Conservation (phyloP, 2,888 invertebrate species). For the Orchesella flavescens region DNA sequence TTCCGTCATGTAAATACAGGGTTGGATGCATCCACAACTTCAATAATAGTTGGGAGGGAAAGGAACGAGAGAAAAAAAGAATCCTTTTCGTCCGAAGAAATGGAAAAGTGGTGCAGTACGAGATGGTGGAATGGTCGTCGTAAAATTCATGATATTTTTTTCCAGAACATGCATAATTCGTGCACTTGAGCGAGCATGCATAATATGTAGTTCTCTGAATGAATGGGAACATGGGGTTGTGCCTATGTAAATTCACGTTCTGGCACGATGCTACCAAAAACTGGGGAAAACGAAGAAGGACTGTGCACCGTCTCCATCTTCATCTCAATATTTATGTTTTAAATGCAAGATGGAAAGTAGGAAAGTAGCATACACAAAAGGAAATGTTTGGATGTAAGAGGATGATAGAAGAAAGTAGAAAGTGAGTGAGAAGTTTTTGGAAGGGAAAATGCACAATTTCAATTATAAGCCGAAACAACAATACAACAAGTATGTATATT, state of each 20-base stretch:
- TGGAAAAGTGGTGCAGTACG: conserved; percentile 48
- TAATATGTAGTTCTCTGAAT: conserved; percentile 24
- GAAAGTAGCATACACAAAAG: background rate
- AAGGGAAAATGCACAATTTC: conserved; percentile 11
- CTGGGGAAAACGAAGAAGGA: background rate
- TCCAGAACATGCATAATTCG: conserved; percentile 29
- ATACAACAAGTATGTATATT: background rate
- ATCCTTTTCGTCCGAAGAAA: conserved; percentile 31
- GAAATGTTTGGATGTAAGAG: background rate
- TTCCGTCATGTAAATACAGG: too few relatives aligned
- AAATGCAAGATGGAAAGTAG: background rate
- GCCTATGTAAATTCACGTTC: background rate
- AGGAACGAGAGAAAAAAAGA: background rate
- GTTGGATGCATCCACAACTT: too few relatives aligned
- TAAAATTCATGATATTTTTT: conserved; percentile 49
- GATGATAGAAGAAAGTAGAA: background rate
- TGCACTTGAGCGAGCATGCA: conserved; percentile 27
- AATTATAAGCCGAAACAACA: background rate
- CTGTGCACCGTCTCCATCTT: background rate
- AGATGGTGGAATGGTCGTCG: conserved; percentile 37
- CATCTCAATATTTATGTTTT: background rate
- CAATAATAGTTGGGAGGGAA: background rate
- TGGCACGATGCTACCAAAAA: background rate
- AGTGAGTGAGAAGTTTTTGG: conserved; percentile 3
- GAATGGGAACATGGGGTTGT: conserved; percentile 2